These are phyloP conservation scores for Antheraea pernyi DNA, from an alignment of 1,140 invertebrate species.

Conservation along the genomic window DNA sequence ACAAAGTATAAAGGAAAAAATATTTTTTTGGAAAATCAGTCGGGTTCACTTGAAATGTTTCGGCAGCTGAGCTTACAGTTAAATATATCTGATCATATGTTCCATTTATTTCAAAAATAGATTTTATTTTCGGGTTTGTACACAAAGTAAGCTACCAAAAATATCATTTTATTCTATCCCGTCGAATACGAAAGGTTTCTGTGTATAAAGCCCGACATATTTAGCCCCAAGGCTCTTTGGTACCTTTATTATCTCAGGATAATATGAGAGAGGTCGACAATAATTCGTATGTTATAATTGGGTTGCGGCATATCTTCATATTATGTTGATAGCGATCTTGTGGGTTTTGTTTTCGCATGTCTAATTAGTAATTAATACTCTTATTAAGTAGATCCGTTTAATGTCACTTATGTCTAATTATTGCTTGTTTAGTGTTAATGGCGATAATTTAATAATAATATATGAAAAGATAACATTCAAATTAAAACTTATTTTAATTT, in stretches of 20 bases:
- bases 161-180: background rate
- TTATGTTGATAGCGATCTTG: slow-evolving; percentile 4
- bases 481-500: no score
- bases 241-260: slow-evolving; percentile 16
- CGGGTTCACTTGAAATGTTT: no score
- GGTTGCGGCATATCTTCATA: background rate
- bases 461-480: no score
- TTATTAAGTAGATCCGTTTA: background rate
- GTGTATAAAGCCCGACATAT: slow-evolving; percentile 5
- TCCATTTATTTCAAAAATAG: background rate
- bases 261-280: slow-evolving; percentile 10
- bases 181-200: background rate
- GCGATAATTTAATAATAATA: no score
- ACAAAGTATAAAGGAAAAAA: no score
- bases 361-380: background rate
- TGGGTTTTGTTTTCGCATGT: slow-evolving; percentile 3
- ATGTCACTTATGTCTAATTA: no score
- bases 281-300: slow-evolving; percentile 13
- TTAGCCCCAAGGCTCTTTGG: slow-evolving; percentile 7
- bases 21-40: no score
- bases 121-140: background rate
- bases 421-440: no score
- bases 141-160: background rate
- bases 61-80: background rate
- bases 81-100: background rate